Evolutionary conservation across 2,888 invertebrate genomes (phyloP), one percentile per base, ranked within the genome.

Genomic region (Conistra vaccinii): DNA sequence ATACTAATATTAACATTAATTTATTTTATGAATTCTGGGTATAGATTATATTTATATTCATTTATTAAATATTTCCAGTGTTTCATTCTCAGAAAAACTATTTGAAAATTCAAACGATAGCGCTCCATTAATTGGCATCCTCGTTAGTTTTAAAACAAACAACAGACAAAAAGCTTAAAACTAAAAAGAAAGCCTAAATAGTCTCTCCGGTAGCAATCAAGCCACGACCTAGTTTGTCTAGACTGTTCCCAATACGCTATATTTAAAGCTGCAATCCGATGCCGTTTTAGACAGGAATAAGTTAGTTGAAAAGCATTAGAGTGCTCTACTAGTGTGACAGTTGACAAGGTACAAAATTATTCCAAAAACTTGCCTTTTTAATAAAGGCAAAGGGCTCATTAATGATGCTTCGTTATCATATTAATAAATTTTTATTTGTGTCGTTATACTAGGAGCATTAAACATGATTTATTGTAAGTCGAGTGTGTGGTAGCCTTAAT

Each of bases 1-100:
- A 95, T 97, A 91, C 83, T 97, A 89, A 90, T 96, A 86, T 95
- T 97, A 93, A 93, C 96, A 86, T 92, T 92, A 9, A 39, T 39
- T 97, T 84, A 92, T 97, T 88, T 97, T 97, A 97, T 97, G 96
- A 97, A 97, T 81, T 97, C 97, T 63, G 96, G 94, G 1, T 98
- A 97, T 97, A 97, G 97, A 26, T 94, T 97, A 91, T 97, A 96
- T 96, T 93, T 98, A 92, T 98, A 97, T 97, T 96, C 97, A 79
- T 97, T 92, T 96, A 93, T 94, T 83, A 97, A 97, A 91, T 97
- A 97, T 95, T 23, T 23, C 12, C 4, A 70, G 9, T 42, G 0
- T 23, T 17, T 26, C 4, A 20, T 17, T 2, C 17, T 0, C 0
- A 7, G 4, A 1, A 39, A 76, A 26, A 32, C 4, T 6, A 20